These are phyloP conservation scores for Muntiacus muntjak DNA, from an alignment of 2,113 vertebrate genomes.

Conservation along the genomic window DNA sequence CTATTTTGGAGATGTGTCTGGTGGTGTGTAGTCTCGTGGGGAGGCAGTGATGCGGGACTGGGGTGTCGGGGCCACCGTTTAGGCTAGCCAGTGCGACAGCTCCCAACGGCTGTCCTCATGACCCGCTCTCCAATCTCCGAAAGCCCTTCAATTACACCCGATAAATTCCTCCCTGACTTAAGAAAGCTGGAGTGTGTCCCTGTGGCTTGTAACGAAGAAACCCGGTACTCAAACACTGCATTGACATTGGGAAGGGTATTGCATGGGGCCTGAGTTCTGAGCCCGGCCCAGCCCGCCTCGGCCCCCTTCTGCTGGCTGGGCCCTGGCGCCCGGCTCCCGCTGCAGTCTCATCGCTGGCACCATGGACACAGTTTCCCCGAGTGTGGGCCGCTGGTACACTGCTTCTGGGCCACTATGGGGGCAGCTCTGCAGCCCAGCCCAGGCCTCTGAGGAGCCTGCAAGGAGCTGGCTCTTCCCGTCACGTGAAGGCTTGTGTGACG, in stretches of 20 bases:
- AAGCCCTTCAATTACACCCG: not conserved
- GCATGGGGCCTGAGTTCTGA: not conserved
- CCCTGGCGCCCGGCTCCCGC: not conserved
- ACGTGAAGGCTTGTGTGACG: too few species aligned
- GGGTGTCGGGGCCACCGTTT: not conserved
- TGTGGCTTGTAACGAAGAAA: not conserved
- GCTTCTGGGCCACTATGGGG: not conserved
- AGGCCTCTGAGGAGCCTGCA: not conserved
- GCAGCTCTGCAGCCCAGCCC: not conserved
- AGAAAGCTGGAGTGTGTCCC: not conserved
- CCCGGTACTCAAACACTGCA: not conserved
- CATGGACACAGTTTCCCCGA: not conserved
- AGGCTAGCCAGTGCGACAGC: not conserved
- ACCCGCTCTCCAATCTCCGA: not conserved
- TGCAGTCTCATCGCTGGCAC: not conserved
- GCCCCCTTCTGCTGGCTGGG: not conserved
- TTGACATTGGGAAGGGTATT: not conserved
- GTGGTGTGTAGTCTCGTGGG: not conserved
- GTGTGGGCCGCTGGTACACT: too few species aligned
- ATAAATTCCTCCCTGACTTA: not conserved
- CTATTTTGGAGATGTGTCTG: not conserved
- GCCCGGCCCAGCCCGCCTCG: not conserved
- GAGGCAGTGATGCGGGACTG: not conserved
- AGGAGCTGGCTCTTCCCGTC: not conserved
- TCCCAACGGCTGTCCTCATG: not conserved